Evolutionary conservation across 2,797 vertebrate species (phyloP), one percentile per base, ranked within the genome.

Genomic region (Masticophis lateralis): DNA sequence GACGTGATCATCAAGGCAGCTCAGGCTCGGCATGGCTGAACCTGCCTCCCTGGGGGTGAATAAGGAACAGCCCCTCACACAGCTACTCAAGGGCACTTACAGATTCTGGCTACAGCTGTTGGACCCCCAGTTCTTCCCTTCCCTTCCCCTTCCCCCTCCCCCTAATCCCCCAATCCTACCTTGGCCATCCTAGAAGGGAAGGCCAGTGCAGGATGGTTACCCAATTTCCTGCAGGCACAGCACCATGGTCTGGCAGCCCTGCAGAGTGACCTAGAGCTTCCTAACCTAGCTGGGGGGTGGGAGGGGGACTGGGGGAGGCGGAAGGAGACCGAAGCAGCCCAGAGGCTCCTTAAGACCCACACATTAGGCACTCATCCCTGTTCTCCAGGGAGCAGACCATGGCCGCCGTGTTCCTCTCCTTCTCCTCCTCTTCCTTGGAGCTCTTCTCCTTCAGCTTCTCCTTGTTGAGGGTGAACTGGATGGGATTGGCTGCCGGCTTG

Each of bases 301-400:
- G 55, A 37, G 37, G 10, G 89, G 86, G 66, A 0, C 13, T 14
- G 55, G 10, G 89, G 55, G 90, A 43, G 86, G 0, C 51, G 89
- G 3, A 3, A 20, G 86, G 90, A 43, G 7, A 5, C 7, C 5
- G 13, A 1, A 6, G 43, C 28, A n/a, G 37, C 55, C 9, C 61
- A 1, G 61, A 11, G 12, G 4, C 8, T 57, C 60, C 0, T 97
- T 98, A 99, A 25, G 99, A 99, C 25, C 99, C 99, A 5, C 99
- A 99, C 99, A 99, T 99, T 51, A 99, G 93, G 79, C 99, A 99
- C 0, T 99, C 99, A 0, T 99, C 99, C 86, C 98, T 96, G 96
- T 99, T 99, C 97, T 99, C 98, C 97, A 99, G 96, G 59, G 99
- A 99, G 94, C 99, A 99, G 93, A 99, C 98, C 99, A 99, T 99